These are phyloP conservation scores for Daboia siamensis DNA, from an alignment of 2,113 vertebrate genomes.

Conservation along the genomic window DNA sequence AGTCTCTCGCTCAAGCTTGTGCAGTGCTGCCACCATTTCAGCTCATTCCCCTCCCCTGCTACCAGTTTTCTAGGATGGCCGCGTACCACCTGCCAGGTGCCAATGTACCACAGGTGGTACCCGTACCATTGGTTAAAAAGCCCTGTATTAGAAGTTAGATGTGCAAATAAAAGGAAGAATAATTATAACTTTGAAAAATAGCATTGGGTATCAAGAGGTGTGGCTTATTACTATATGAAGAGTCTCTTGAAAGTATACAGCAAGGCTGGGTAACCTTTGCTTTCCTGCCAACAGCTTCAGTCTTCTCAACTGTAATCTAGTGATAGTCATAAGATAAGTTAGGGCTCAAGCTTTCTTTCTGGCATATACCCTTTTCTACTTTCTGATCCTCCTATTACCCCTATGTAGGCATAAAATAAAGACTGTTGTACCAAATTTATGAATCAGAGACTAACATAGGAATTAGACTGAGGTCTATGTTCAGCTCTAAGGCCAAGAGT, in stretches of 20 bases:
- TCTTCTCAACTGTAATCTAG: neutral
- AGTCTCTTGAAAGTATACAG: neutral
- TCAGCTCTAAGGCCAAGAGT: neutral
- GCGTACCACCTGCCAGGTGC: too few relatives aligned
- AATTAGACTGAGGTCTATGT: neutral
- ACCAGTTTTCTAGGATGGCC: too few relatives aligned
- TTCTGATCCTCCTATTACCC: neutral
- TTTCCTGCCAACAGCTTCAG: neutral
- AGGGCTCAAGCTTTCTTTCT: neutral
- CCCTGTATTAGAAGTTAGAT: neutral
- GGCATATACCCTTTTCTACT: neutral
- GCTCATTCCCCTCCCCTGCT: too few relatives aligned
- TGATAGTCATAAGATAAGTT: neutral
- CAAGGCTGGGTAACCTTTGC: neutral
- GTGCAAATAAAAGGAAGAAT: neutral
- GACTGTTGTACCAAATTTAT: neutral
- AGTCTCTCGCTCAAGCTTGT: too few relatives aligned
- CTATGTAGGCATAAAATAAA: neutral
- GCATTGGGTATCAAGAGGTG: too few relatives aligned
- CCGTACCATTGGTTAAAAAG: too few relatives aligned
- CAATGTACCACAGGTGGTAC: too few relatives aligned
- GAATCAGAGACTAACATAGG: neutral
- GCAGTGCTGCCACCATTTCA: too few relatives aligned
- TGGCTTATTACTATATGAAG: neutral
- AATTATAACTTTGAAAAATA: neutral